phyloP scores from a whole-genome alignment of 2,113 vertebrate species.

The Entosphenus tridentatus region DNA sequence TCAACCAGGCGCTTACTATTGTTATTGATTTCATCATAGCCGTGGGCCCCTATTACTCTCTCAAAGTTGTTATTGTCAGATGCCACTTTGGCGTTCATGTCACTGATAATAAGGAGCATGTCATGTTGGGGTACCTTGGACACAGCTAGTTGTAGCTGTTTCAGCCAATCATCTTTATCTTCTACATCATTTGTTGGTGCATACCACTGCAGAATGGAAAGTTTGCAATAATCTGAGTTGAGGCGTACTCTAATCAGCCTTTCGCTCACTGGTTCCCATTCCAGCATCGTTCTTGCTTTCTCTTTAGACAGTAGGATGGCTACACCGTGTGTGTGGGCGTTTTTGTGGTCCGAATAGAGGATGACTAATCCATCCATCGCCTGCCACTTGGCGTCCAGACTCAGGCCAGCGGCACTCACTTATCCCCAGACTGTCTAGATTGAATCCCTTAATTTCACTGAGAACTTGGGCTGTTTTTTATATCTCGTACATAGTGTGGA shows the following conservation, averaged over 20 bases:
- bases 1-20: slow-evolving; percentile 8
- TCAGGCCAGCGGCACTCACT: no score
- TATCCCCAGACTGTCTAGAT: no score
- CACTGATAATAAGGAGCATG: slow-evolving; percentile 9
- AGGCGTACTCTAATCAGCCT: neutral
- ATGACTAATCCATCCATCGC: no score
- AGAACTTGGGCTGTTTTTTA: no score
- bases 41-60: slow-evolving; percentile 8
- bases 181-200: slow-evolving; percentile 1
- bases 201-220: neutral
- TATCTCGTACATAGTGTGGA: no score
- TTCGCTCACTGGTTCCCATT: neutral
- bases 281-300: neutral
- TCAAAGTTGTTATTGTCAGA: slow-evolving; percentile 7
- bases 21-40: slow-evolving; percentile 8
- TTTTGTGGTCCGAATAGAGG: no score
- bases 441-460: no score
- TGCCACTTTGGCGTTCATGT: slow-evolving; percentile 10
- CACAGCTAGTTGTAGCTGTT: neutral
- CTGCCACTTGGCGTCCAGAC: no score
- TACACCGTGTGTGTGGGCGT: neutral
- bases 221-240: neutral
- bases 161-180: neutral
- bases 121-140: slow-evolving; percentile 3
- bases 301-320: neutral